These are phyloP conservation scores for Ichneumoninae sp. DNA, from an alignment of 2,888 invertebrate species.

Conservation along the genomic window DNA sequence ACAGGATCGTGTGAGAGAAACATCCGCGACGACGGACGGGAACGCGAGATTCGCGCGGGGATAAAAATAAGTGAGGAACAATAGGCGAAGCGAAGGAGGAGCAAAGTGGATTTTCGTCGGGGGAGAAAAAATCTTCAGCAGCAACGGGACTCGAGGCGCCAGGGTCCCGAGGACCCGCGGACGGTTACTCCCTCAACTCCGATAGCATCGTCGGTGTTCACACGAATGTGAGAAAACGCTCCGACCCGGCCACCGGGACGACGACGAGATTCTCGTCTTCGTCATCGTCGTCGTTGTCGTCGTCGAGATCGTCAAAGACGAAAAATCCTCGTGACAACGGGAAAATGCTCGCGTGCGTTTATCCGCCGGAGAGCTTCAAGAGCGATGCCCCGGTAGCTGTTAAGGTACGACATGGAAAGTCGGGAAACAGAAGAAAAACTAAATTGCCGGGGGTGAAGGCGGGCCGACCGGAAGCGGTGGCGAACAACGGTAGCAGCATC, in stretches of 20 bases:
- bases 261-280: slow-evolving; percentile 38
- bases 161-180: slow-evolving; percentile 58
- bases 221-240: slow-evolving; percentile 60
- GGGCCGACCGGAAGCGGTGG: slow-evolving; percentile 47
- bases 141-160: slow-evolving; percentile 66
- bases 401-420: slow-evolving; percentile 79
- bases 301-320: slow-evolving; percentile 41
- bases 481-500: slow-evolving; percentile 29
- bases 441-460: slow-evolving; percentile 77
- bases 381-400: slow-evolving; percentile 75
- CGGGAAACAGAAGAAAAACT: slow-evolving; percentile 74
- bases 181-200: slow-evolving; percentile 38
- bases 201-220: slow-evolving; percentile 44
- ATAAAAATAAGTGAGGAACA: neutral
- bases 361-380: slow-evolving; percentile 81
- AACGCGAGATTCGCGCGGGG: neutral
- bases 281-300: slow-evolving; percentile 40
- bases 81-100: neutral
- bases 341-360: slow-evolving; percentile 82
- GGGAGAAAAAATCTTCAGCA: slow-evolving; percentile 55
- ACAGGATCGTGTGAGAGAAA: slow-evolving; percentile 1
- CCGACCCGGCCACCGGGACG: slow-evolving; percentile 24
- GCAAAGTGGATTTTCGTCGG: slow-evolving; percentile 36
- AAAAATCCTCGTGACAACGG: slow-evolving; percentile 1
- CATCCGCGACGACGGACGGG: neutral